Percentiles rank a stretch among this genome's conserved stretches.
Evolutionary conservation across 2,113 vertebrate genomes (phyloP).

Genomic region (Athene cunicularia): DNA sequence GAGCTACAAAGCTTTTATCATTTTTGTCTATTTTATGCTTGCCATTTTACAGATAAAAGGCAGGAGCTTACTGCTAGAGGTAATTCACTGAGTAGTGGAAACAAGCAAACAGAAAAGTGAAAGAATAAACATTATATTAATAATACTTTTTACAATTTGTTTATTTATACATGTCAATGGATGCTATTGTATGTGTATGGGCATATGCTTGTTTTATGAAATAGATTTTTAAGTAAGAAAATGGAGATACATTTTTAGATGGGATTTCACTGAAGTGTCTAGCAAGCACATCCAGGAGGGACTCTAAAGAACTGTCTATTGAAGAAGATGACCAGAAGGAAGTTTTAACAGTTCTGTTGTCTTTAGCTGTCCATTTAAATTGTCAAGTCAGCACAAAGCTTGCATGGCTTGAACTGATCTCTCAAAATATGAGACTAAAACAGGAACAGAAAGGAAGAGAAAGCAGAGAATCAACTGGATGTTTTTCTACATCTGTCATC

Average conservation of each 20-base stretch:
- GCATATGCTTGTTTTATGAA: background rate
- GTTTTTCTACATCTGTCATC: background rate
- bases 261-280: background rate
- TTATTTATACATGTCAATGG: background rate
- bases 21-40: conserved; percentile 1
- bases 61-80: background rate
- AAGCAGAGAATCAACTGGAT: background rate
- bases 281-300: background rate
- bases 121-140: background rate
- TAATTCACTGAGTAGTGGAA: background rate
- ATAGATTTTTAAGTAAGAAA: background rate
- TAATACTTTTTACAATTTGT: background rate
- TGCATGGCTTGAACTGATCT: background rate
- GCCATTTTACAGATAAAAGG: background rate
- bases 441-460: background rate
- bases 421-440: background rate
- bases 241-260: background rate
- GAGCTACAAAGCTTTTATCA: background rate
- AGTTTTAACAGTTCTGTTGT: background rate
- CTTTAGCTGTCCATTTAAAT: background rate
- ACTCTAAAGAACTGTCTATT: background rate
- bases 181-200: background rate
- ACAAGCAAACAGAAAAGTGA: background rate
- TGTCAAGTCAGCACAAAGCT: background rate
- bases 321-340: background rate